Conservation (phyloP, 2,888 invertebrate genomes). For the Micropterix aruncella region DNA sequence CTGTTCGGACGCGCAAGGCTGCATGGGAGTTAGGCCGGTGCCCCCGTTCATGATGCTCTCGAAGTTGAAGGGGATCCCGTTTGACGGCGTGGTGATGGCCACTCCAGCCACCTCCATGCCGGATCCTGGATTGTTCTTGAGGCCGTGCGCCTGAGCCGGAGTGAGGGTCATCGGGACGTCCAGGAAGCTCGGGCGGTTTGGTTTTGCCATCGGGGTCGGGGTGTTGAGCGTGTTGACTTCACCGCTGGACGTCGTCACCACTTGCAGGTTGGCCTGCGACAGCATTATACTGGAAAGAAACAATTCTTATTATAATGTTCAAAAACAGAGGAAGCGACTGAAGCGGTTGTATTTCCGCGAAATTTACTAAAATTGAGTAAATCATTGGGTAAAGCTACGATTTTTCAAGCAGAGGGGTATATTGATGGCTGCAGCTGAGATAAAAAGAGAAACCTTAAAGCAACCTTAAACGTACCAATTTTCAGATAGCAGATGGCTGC, state of each 20-base stretch:
- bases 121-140: conserved; percentile 26
- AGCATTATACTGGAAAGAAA: conserved; percentile 29
- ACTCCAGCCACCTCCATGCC: conserved; percentile 60
- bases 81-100: conserved; percentile 77
- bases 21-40: conserved; percentile 81
- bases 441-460: too few species aligned
- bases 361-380: too few species aligned
- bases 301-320: conserved; percentile 8
- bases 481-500: too few species aligned
- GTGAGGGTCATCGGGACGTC: conserved; percentile 46
- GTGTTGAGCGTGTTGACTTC: conserved; percentile 20
- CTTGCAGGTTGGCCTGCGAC: conserved; percentile 34
- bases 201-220: conserved; percentile 28
- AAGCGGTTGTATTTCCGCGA: too few species aligned
- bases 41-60: conserved; percentile 90
- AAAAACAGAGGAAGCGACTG: conserved; percentile 4
- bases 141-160: conserved; percentile 36
- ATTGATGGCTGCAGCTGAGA: too few species aligned
- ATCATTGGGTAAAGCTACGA: too few species aligned
- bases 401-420: too few species aligned
- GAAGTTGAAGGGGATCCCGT: conserved; percentile 79
- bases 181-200: conserved; percentile 59
- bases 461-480: too few species aligned
- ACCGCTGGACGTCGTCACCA: conserved; percentile 20
- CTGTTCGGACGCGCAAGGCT: conserved; percentile 64